phyloP scores from a whole-genome alignment of 2,113 vertebrate genomes.

The Nannobrachium achirus region DNA sequence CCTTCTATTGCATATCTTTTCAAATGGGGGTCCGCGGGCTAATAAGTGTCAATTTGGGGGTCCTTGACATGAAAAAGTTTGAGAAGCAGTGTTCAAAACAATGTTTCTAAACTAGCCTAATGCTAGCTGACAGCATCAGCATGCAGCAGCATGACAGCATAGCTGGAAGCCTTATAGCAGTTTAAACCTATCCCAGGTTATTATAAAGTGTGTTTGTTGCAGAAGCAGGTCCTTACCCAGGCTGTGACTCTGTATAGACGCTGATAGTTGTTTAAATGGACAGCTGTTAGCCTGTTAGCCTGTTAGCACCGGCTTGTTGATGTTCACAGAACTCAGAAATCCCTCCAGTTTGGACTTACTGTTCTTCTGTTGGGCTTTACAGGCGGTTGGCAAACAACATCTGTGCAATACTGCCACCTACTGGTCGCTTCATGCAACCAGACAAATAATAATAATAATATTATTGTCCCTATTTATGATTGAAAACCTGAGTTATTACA shows the following conservation, averaged over 20 bases:
- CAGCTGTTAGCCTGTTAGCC: slow-evolving; percentile 25
- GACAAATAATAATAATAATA: too few species aligned
- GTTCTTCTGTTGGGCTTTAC: too few species aligned
- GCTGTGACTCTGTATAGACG: slow-evolving; percentile 2
- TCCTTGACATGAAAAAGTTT: too few species aligned
- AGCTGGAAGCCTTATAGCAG: not conserved
- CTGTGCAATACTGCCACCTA: slow-evolving; percentile 14
- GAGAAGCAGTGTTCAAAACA: too few species aligned
- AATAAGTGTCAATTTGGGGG: too few species aligned
- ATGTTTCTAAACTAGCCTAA: too few species aligned
- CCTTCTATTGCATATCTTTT: too few species aligned
- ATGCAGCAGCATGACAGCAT: not conserved
- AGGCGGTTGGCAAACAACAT: not conserved
- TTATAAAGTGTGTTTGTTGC: rapidly evolving
- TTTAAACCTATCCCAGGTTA: not conserved
- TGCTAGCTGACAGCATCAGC: not conserved
- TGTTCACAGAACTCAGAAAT: slow-evolving; percentile 6
- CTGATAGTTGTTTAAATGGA: not conserved
- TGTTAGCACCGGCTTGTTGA: slow-evolving; percentile 21
- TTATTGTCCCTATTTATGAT: too few species aligned
- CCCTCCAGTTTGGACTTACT: slow-evolving; percentile 52
- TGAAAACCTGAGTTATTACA: too few species aligned
- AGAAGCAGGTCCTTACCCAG: slow-evolving; percentile 18
- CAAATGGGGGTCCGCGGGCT: too few species aligned
- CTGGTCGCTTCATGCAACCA: too few species aligned